Base-by-base conservation (phyloP, 2,797 vertebrate genomes). In the Chelmon rostratus region DNA sequence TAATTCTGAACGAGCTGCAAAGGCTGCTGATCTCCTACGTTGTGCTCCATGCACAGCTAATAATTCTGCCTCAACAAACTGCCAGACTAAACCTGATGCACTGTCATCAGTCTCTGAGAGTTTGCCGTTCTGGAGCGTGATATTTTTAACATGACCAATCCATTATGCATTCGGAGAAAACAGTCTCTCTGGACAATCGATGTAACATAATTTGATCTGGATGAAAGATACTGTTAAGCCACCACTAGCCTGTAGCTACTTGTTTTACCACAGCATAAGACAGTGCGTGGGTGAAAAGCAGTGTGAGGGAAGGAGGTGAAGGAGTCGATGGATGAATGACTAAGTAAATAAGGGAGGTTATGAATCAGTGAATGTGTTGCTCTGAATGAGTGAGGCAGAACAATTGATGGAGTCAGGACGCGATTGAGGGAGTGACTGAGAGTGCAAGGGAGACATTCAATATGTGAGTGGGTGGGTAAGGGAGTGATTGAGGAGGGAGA, bases 291-390 rank as follows among this genome's bases (percentile, higher is more conserved):
- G 18, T 54, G 44, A 79, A 57, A 8, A 19, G 15, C 53, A 15
- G 18, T 11, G 28, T 23, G 42, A 72, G 38, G 35, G 35, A 33
- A 67, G 18, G 25, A 40, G 23, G 49, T 38, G 58, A 42, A 52
- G 33, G 63, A 73, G 37, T 54, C 35, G 35, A 68, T 58, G 25
- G 47, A 42, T 38, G 72, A 63, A 68, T 64, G 38, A 67, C 42
- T 67, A 63, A 49, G 37, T 59, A 63, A 76, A 63, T 69, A 31
- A 76, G 23, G 25, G 46, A 57, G 81, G 65, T 68, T 72, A 75
- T 81, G 73, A 84, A 69, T 84, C 49, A 78, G 40, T 78, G 56
- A 86, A 57, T 67, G 63, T 46, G 61, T 47, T 49, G 52, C 40
- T 67, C 28, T 66, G 63, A 59, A 31, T 58, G 70, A 62, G 61